phyloP scores from a whole-genome alignment of 2,888 invertebrate genomes.

The Scaptomyza reducta region DNA sequence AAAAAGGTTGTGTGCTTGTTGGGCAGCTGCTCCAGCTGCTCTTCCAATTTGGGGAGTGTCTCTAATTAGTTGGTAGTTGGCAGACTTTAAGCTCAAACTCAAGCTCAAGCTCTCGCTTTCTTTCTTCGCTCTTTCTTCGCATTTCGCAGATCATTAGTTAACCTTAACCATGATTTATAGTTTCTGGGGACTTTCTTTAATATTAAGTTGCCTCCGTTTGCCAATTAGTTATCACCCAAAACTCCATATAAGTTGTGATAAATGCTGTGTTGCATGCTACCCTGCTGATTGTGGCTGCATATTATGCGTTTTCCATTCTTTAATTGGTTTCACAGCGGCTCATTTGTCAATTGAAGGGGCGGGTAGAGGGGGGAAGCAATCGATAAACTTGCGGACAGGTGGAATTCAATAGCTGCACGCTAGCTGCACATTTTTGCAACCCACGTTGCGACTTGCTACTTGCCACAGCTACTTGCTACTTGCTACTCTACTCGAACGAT shows the following conservation, averaged over 20 bases:
- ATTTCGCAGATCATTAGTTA: constrained; percentile 33
- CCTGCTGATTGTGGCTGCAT: constrained; percentile 3
- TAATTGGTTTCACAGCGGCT: constrained; percentile 81
- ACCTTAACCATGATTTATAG: constrained; percentile 75
- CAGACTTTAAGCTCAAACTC: neutral
- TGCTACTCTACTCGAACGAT: constrained; percentile 1
- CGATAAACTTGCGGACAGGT: constrained; percentile 80
- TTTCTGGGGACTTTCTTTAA: constrained; percentile 28
- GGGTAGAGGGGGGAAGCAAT: constrained; percentile 40
- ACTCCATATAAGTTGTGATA: constrained; percentile 9
- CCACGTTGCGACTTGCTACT: constrained; percentile 17
- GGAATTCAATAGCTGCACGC: constrained; percentile 63
- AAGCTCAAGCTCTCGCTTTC: neutral
- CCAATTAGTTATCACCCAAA: constrained; percentile 59
- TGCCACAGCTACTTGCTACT: neutral
- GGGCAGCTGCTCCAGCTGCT: constrained; percentile 68
- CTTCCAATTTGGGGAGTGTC: constrained; percentile 48
- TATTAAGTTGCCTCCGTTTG: constrained; percentile 30
- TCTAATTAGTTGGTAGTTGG: constrained; percentile 59
- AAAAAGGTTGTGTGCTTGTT: constrained; percentile 15
- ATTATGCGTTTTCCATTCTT: constrained; percentile 66
- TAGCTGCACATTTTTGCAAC: constrained; percentile 19
- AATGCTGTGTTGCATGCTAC: constrained; percentile 16
- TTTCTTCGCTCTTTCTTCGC: neutral
- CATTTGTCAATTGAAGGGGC: constrained; percentile 76